These are phyloP conservation scores for Bombus haemorrhoidalis DNA, from an alignment of 1,140 invertebrate species.

Conservation along the genomic window DNA sequence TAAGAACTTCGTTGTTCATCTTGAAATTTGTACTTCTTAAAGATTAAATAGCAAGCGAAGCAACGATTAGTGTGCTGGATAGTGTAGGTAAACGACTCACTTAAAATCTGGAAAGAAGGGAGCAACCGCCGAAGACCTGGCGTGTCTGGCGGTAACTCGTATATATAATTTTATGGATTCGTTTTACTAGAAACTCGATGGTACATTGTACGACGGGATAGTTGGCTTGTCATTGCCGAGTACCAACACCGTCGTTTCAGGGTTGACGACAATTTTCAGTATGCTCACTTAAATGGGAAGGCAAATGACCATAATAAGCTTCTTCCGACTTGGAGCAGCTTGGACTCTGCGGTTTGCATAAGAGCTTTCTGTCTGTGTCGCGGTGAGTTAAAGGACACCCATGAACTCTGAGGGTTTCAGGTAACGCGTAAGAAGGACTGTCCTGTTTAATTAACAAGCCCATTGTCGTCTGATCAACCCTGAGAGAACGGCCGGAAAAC, in stretches of 20 bases:
- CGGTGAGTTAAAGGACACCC: constrained; percentile 59
- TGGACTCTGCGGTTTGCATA: constrained; percentile 65
- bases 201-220: constrained; percentile 35
- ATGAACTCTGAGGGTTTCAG: constrained; percentile 51
- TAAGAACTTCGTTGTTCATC: no score
- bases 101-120: background rate
- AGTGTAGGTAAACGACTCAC: background rate
- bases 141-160: background rate
- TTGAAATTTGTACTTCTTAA: no score
- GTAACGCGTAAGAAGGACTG: constrained; percentile 60
- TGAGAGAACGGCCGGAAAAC: background rate
- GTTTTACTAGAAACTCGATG: constrained; percentile 48
- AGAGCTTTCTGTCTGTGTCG: constrained; percentile 55
- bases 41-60: no score
- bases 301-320: constrained; percentile 66
- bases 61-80: no score
- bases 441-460: constrained; percentile 62
- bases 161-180: constrained; percentile 55
- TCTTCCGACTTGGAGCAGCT: constrained; percentile 42
- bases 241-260: constrained; percentile 57
- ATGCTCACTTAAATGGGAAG: constrained; percentile 48
- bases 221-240: constrained; percentile 45
- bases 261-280: constrained; percentile 65
- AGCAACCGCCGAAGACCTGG: no score
- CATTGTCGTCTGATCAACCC: constrained; percentile 32